Percentiles rank a stretch among this genome's conserved stretches.
These are phyloP conservation scores for Leptinotarsa defecta DNA, from an alignment of 1,140 invertebrate genomes.

Conservation along the genomic window DNA sequence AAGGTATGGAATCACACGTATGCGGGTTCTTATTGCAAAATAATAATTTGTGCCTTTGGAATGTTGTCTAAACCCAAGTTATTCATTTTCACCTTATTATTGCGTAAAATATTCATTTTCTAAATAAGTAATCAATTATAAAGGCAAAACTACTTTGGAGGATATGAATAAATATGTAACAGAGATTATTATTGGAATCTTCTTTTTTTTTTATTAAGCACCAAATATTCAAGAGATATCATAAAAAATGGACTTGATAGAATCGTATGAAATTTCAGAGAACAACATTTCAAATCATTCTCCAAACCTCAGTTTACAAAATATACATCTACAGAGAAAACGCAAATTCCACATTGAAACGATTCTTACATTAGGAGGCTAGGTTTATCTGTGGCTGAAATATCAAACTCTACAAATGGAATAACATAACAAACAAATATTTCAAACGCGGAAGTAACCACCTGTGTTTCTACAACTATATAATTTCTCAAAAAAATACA, in stretches of 20 bases:
- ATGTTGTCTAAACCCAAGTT: constrained; percentile 8
- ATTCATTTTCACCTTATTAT: constrained; percentile 12
- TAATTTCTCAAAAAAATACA: background rate
- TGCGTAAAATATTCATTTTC: background rate
- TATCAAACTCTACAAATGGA: constrained; percentile 14
- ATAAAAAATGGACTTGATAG: background rate
- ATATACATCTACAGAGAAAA: background rate
- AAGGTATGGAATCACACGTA: background rate
- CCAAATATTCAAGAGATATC: constrained; percentile 1
- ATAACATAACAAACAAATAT: background rate
- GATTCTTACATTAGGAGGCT: background rate
- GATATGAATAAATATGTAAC: background rate
- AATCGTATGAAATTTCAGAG: background rate
- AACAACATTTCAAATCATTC: background rate
- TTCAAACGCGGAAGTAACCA: background rate
- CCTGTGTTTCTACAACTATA: background rate
- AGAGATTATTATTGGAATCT: background rate
- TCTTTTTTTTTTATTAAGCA: background rate
- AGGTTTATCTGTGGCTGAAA: constrained; percentile 9
- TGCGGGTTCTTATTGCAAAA: background rate
- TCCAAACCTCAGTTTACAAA: background rate
- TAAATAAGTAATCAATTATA: background rate
- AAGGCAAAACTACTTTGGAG: background rate
- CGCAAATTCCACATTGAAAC: background rate
- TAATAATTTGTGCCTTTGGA: constrained; percentile 7